These are phyloP conservation scores for Osmoderma eremita DNA, from an alignment of 2,888 invertebrate species.

Conservation along the genomic window DNA sequence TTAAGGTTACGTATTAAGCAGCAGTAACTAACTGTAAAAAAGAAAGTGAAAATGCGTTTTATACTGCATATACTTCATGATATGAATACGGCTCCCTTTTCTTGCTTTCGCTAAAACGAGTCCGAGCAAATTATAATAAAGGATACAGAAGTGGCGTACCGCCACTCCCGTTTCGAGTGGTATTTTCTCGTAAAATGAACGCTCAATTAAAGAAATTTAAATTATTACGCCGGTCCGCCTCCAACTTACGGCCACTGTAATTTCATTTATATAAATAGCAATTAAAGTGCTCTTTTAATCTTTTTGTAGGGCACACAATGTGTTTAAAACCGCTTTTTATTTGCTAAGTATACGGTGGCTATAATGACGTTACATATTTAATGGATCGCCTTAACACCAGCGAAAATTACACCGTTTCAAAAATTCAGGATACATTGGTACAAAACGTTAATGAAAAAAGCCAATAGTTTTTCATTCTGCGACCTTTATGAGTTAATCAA, in stretches of 20 bases:
- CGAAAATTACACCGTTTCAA: conserved; percentile 12
- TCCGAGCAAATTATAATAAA: conserved; percentile 24
- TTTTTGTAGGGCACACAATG: conserved; percentile 8
- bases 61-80: neutral
- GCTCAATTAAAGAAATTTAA: conserved; percentile 41
- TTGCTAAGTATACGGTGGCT: conserved; percentile 6
- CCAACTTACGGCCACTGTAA: conserved; percentile 30
- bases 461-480: too few relatives aligned
- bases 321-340: neutral
- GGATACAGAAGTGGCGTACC: conserved; percentile 25
- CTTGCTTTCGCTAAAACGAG: conserved; percentile 13
- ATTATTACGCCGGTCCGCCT: conserved; percentile 32
- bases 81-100: conserved; percentile 2
- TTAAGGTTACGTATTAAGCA: conserved; percentile 28
- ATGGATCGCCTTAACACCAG: neutral
- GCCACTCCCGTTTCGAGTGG: conserved; percentile 35
- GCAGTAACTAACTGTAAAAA: conserved; percentile 34
- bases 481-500: too few relatives aligned
- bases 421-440: too few relatives aligned
- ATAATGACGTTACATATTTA: conserved; percentile 17
- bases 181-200: conserved; percentile 38
- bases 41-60: conserved; percentile 26
- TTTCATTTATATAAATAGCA: conserved; percentile 35
- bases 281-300: conserved; percentile 32
- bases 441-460: too few relatives aligned